A percentile compares a stretch with the other conserved stretches of the same genome.
Conservation (phyloP, 2,113 vertebrate genomes). For the Lampris incognitus region DNA sequence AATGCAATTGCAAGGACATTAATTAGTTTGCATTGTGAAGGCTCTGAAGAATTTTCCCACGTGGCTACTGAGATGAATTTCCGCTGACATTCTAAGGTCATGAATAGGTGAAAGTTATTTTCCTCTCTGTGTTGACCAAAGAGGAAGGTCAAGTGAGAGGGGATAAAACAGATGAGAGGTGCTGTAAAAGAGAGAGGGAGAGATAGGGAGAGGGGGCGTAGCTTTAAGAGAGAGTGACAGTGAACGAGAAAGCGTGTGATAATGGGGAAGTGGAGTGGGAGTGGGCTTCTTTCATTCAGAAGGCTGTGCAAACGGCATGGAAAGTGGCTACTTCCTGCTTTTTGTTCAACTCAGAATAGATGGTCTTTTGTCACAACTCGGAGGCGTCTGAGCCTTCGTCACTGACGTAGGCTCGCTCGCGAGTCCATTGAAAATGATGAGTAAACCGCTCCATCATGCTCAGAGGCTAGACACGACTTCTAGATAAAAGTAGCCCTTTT, state of each 20-base stretch:
- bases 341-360: constrained; percentile 57
- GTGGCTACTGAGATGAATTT: too few species aligned
- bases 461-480: background rate
- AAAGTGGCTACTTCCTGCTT: constrained; percentile 70
- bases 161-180: background rate
- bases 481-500: background rate
- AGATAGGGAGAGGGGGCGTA: background rate
- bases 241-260: constrained; percentile 17
- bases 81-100: too few species aligned
- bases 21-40: too few species aligned
- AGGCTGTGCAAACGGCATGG: constrained; percentile 29
- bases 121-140: background rate
- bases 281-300: constrained; percentile 40
- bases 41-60: too few species aligned
- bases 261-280: constrained; percentile 34
- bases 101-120: too few species aligned
- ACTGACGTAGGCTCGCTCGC: background rate
- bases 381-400: constrained; percentile 26
- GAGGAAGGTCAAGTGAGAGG: background rate
- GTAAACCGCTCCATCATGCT: background rate
- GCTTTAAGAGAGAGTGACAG: constrained; percentile 3
- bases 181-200: background rate
- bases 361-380: constrained; percentile 42
- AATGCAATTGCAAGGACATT: too few species aligned
- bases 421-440: background rate